Conservation (phyloP, 2,113 vertebrate species). For the Forbesichthys papilliferus region DNA sequence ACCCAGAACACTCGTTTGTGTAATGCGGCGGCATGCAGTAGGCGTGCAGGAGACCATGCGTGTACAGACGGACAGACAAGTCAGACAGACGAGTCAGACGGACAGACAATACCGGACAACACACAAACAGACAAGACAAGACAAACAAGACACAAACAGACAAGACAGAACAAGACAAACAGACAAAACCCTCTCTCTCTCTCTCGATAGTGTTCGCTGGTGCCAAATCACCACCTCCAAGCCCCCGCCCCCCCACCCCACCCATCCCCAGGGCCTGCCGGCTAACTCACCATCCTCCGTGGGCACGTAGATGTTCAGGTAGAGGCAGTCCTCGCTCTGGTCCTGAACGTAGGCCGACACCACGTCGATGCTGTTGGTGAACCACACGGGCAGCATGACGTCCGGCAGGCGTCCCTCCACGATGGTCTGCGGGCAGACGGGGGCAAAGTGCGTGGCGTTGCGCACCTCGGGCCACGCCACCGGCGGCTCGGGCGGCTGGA, state of each 20-base stretch:
- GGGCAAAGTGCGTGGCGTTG: slow-evolving; percentile 94
- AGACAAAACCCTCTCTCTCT: slow-evolving; percentile 7
- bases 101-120: slow-evolving; percentile 40
- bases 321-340: slow-evolving; percentile 98
- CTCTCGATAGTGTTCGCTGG: slow-evolving; percentile 22
- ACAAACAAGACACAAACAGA: slow-evolving; percentile 33
- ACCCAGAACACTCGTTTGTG: slow-evolving; percentile 31
- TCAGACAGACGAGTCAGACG: slow-evolving; percentile 52
- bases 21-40: slow-evolving; percentile 84
- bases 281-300: slow-evolving; percentile 99
- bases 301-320: slow-evolving; percentile 97
- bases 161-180: slow-evolving; percentile 24
- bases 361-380: slow-evolving; percentile 96
- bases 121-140: slow-evolving; percentile 49
- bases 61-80: slow-evolving; percentile 57
- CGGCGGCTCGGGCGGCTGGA: slow-evolving; percentile 93
- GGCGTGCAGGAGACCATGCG: slow-evolving; percentile 91
- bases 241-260: slow-evolving; percentile 44
- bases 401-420: slow-evolving; percentile 95
- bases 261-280: slow-evolving; percentile 67
- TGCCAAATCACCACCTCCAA: background rate
- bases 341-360: slow-evolving; percentile 96
- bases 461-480: slow-evolving; percentile 88
- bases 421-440: slow-evolving; percentile 97
- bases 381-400: slow-evolving; percentile 99